These are phyloP conservation scores for Tanypteryx hageni DNA, from an alignment of 2,888 invertebrate species.

Conservation along the genomic window DNA sequence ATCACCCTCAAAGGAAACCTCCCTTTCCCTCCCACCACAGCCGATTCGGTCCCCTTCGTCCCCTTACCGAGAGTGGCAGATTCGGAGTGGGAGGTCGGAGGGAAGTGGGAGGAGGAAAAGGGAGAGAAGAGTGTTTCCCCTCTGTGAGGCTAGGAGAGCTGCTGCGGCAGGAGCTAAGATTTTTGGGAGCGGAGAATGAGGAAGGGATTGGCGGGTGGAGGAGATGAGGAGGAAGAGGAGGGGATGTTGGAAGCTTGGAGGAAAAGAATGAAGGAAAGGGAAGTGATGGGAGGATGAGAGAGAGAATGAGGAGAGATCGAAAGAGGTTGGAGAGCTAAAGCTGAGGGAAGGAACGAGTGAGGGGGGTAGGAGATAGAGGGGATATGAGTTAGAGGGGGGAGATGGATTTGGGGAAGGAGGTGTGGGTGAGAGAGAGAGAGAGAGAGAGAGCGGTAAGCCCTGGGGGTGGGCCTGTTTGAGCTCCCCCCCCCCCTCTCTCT, in stretches of 20 bases:
- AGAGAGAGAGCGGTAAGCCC: neutral
- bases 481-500: neutral
- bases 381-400: neutral
- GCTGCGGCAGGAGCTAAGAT: no score
- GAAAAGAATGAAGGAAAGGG: neutral
- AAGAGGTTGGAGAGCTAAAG: neutral
- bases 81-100: neutral
- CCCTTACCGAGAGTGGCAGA: neutral
- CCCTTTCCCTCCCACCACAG: neutral
- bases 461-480: neutral
- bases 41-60: constrained; percentile 7
- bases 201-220: neutral
- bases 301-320: neutral
- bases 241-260: neutral
- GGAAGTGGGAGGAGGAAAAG: neutral
- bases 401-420: neutral
- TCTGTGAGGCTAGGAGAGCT: no score
- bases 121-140: no score
- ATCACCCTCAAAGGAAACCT: neutral
- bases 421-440: neutral
- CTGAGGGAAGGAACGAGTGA: neutral
- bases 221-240: neutral
- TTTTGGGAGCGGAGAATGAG: no score
- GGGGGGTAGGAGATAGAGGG: neutral
- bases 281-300: neutral